Conservation (phyloP, 2,797 vertebrate species). For the Xiphorhynchus erythropygius region DNA sequence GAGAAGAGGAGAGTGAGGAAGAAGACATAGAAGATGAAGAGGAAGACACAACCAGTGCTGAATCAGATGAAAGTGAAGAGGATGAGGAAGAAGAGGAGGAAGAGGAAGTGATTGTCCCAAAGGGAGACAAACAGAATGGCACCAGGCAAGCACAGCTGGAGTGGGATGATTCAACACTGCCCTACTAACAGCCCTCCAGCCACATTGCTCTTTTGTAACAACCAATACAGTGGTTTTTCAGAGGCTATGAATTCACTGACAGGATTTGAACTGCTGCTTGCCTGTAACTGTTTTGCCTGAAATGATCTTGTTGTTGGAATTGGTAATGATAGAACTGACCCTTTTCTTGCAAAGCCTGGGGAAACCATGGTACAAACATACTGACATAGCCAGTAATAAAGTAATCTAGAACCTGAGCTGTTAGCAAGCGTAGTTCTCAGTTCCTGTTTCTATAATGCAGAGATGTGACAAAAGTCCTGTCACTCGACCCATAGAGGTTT, state of each 20-base stretch:
- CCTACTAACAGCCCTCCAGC: conserved; percentile 77
- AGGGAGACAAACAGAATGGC: conserved; percentile 77
- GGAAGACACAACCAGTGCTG: conserved; percentile 86
- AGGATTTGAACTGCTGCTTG: conserved; percentile 71
- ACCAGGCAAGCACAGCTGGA: conserved; percentile 85
- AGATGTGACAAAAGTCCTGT: conserved; percentile 49
- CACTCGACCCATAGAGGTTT: conserved; percentile 57
- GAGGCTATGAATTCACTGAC: conserved; percentile 75
- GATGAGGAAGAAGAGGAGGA: conserved; percentile 81
- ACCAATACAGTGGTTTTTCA: conserved; percentile 69
- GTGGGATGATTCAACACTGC: conserved; percentile 88
- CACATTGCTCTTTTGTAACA: conserved; percentile 73
- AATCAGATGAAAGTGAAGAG: conserved; percentile 91
- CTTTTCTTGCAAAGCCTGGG: conserved; percentile 9
- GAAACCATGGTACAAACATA: background rate
- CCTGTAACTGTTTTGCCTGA: conserved; percentile 34
- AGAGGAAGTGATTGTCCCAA: conserved; percentile 64
- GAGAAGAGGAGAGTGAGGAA: conserved; percentile 85
- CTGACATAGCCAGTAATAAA: background rate
- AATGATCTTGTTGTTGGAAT: conserved; percentile 28
- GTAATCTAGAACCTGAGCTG: background rate
- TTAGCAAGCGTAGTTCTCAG: background rate
- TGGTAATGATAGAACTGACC: background rate
- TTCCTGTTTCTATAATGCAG: conserved; percentile 31
- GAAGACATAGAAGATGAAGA: conserved; percentile 82